Evolutionary conservation across 2,888 invertebrate species (phyloP), one percentile per base, ranked within the genome.

Genomic region (Cheilosia urbana): DNA sequence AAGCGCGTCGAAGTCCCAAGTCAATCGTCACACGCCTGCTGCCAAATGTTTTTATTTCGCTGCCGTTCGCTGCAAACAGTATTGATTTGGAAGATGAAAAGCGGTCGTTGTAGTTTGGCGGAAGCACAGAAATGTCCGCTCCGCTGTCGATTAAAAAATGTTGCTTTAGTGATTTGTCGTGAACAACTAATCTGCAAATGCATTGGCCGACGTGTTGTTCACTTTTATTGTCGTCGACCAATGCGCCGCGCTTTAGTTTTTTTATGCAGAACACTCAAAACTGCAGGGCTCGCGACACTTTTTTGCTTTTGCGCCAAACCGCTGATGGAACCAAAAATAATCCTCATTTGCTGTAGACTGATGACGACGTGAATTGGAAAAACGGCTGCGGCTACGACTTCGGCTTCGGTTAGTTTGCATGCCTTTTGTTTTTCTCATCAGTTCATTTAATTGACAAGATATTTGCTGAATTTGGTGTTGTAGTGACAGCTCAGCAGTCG

Each of bases 101-200:
- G n/a, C 37, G n/a, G 13, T 66, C 68, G 11, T 24, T 45, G 51
- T 57, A 40, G 0, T 27, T 42, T 11, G 72, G 57, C 5, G 81
- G 75, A 19, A 87, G 15, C 0, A 82, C 84, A n/a, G 84, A 87
- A 37, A 75, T 51, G 34, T 85, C 87, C n/a, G 85, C 85, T 19
- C 79, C 71, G 45, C 49, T 55, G 24, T 79, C 71, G 17, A 71
- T 58, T 3, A 57, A 15, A 34, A 63, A 63, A 15, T 45, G 65
- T 5, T 47, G 7, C 27, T 73, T 69, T 40, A 66, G 71, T 37
- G 51, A 78, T 42, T 75, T 73, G 57, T 78, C 75, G 55, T 73
- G 77, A 66, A 85, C 45, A 51, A 66, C 37, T 37, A 49, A 37
- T 19, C 49, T 65, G 13, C 24, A 66, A 40, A 68, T 45, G 13